phyloP scores from a whole-genome alignment of 2,113 vertebrate genomes.

The Melospiza georgiana region DNA sequence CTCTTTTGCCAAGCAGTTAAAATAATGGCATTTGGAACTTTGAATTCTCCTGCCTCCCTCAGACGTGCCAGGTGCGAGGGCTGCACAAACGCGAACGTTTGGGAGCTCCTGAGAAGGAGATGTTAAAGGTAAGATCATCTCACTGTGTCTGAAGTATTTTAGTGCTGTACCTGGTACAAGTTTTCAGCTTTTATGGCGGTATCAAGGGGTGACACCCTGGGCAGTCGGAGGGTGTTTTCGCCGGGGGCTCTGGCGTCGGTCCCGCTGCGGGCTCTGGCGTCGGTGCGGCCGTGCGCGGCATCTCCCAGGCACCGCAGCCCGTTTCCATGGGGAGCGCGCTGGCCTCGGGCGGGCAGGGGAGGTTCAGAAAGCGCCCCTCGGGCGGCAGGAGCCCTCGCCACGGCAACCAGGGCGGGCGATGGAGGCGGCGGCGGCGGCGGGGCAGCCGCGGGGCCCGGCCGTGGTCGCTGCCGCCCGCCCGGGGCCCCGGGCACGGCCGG shows the following conservation, averaged over 20 bases:
- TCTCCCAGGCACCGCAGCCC: not conserved
- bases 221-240: rapidly evolving
- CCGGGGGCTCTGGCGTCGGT: too few relatives aligned
- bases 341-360: not conserved
- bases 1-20: not conserved
- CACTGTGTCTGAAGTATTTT: rapidly evolving
- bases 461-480: too few relatives aligned
- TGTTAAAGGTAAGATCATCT: not conserved
- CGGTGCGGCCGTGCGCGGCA: not conserved
- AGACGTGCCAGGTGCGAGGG: rapidly evolving
- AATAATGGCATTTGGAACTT: rapidly evolving
- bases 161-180: rapidly evolving
- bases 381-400: not conserved
- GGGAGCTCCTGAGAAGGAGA: rapidly evolving
- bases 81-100: rapidly evolving
- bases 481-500: not conserved
- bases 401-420: not conserved
- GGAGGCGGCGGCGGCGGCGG: not conserved
- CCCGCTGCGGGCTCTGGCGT: too few relatives aligned
- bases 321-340: not conserved
- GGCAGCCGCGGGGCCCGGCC: not conserved
- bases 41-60: rapidly evolving
- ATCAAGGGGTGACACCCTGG: rapidly evolving
- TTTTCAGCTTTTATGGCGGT: not conserved
- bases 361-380: not conserved